A percentile compares a stretch with the other conserved stretches of the same genome.
phyloP scores from a whole-genome alignment of 1,140 invertebrate species.

The Dermatophagoides farinae region DNA sequence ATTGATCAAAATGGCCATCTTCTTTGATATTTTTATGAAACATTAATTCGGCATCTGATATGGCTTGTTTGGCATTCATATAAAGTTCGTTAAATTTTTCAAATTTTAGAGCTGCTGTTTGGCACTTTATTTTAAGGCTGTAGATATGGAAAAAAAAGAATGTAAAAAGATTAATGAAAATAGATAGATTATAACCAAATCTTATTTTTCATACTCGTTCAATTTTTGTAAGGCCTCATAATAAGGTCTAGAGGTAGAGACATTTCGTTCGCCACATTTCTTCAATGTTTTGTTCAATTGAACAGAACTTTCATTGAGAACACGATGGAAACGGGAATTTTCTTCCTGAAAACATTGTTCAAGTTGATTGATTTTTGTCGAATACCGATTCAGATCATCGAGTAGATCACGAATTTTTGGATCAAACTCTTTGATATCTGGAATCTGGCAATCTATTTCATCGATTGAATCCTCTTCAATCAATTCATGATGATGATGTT shows the following conservation, averaged over 20 bases:
- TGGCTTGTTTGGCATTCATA: conserved; percentile 83
- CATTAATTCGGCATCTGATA: conserved; percentile 67
- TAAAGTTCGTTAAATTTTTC: conserved; percentile 73
- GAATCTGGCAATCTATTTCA: neutral
- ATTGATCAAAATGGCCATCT: conserved; percentile 55
- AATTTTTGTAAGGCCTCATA: conserved; percentile 54
- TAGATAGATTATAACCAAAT: too few species aligned
- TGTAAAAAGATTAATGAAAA: neutral
- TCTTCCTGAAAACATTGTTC: conserved; percentile 41
- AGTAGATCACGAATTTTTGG: conserved; percentile 21
- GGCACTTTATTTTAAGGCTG: conserved; percentile 49
- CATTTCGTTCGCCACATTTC: conserved; percentile 54
- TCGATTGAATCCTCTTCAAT: neutral
- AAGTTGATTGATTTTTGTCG: conserved; percentile 21
- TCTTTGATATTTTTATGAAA: conserved; percentile 52
- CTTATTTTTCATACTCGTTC: conserved; percentile 23
- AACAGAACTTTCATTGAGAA: conserved; percentile 60
- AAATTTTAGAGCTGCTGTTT: conserved; percentile 71
- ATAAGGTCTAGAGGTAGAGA: conserved; percentile 72
- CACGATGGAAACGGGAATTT: conserved; percentile 54
- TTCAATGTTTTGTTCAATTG: conserved; percentile 58
- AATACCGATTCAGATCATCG: conserved; percentile 21
- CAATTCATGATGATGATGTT: neutral
- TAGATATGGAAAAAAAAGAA: neutral
- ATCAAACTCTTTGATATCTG: conserved; percentile 3